phyloP scores from a whole-genome alignment of 53 echinoderm and acorn worm species.

The Actinopyga echinites region DNA sequence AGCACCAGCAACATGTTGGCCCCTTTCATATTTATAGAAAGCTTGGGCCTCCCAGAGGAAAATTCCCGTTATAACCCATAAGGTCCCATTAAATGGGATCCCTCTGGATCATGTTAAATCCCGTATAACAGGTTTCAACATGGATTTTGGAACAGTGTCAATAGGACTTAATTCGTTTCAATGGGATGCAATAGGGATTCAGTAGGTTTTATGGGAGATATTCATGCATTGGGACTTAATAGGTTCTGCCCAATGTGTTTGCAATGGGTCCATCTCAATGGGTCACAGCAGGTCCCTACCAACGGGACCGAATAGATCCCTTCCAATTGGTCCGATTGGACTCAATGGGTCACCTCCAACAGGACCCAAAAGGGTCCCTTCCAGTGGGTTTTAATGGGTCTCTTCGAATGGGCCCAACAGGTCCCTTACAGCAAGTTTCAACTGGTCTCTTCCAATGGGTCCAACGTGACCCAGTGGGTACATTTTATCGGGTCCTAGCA shows the following conservation, averaged over 20 bases:
- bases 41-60: not conserved
- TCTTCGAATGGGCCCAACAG: not conserved
- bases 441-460: not conserved
- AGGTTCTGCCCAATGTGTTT: not conserved
- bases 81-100: slow-evolving; percentile 17
- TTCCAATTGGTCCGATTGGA: not conserved
- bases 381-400: not conserved
- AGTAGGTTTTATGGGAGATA: not conserved
- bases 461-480: not conserved
- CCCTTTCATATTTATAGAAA: too few species aligned
- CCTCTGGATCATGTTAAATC: not conserved
- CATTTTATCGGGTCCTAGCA: not conserved
- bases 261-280: not conserved
- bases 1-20: too few species aligned
- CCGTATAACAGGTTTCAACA: not conserved
- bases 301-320: not conserved
- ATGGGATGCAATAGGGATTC: slow-evolving; percentile 1
- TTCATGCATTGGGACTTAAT: not conserved
- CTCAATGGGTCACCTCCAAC: not conserved
- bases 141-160: slow-evolving; percentile 6
- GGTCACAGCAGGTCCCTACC: not conserved
- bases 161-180: not conserved
- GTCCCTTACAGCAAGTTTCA: not conserved
- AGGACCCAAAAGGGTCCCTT: not conserved
- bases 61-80: not conserved